phyloP scores from a whole-genome alignment of 2,888 invertebrate genomes.

The Odontocolon sp. region DNA sequence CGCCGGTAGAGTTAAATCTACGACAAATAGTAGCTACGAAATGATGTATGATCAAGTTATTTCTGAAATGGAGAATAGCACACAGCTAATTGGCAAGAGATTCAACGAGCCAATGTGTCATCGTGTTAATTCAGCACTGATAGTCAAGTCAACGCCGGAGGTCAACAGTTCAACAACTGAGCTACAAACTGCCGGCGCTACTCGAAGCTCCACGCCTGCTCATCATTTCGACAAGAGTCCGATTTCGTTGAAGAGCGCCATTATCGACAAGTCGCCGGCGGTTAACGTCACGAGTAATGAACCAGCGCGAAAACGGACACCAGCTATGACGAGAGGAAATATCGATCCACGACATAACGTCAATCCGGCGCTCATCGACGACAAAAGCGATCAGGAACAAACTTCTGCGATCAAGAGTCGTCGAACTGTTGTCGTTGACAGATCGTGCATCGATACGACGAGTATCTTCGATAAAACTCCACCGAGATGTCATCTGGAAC shows the following conservation, averaged over 20 bases:
- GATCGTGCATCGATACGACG: slow-evolving; percentile 76
- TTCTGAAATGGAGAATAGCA: slow-evolving; percentile 37
- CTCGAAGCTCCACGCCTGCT: slow-evolving; percentile 63
- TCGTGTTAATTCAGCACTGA: slow-evolving; percentile 61
- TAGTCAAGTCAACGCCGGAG: slow-evolving; percentile 47
- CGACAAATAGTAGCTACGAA: slow-evolving; percentile 41
- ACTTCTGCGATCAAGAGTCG: slow-evolving; percentile 61
- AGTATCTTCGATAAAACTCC: slow-evolving; percentile 76
- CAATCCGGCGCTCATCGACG: slow-evolving; percentile 76
- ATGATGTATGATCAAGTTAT: slow-evolving; percentile 47
- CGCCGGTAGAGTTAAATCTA: slow-evolving; percentile 12
- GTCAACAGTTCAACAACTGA: slow-evolving; percentile 42
- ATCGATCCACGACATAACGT: slow-evolving; percentile 70
- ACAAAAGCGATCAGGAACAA: slow-evolving; percentile 65
- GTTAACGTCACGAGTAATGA: slow-evolving; percentile 15
- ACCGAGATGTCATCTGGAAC: slow-evolving; percentile 65
- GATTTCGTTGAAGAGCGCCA: slow-evolving; percentile 74
- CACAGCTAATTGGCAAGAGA: slow-evolving; percentile 34
- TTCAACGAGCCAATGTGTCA: slow-evolving; percentile 34
- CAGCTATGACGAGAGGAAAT: slow-evolving; percentile 55
- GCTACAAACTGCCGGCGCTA: slow-evolving; percentile 4
- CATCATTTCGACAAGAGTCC: slow-evolving; percentile 68
- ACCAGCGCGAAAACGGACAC: slow-evolving; percentile 57
- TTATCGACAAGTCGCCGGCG: slow-evolving; percentile 72
- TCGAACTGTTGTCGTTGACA: slow-evolving; percentile 72